Conservation (phyloP, 2,113 vertebrate genomes). For the Ciconia stormi region DNA sequence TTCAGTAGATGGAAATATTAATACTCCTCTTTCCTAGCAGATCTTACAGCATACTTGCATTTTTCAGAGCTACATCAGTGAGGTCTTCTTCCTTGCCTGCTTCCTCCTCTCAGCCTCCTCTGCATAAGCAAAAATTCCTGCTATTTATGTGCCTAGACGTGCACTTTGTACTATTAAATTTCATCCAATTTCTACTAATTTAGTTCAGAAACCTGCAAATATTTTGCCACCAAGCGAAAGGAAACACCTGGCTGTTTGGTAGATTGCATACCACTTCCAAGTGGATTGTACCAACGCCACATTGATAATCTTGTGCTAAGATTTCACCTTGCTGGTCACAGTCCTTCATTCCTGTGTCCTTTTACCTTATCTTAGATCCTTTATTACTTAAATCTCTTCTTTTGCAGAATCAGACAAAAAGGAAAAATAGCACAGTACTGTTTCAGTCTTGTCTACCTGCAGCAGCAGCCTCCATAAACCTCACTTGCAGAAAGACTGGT, state of each 20-base stretch:
- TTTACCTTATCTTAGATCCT: not conserved
- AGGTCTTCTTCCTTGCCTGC: not conserved
- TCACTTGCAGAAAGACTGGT: slow-evolving; percentile 58
- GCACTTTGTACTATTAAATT: not conserved
- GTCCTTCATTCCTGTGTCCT: not conserved
- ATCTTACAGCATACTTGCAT: not conserved
- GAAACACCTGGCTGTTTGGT: not conserved
- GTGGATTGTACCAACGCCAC: not conserved
- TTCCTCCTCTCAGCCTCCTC: not conserved
- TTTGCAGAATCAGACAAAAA: not conserved
- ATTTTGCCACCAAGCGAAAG: not conserved
- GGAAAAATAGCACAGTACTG: not conserved
- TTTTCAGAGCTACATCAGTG: not conserved
- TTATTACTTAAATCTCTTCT: not conserved
- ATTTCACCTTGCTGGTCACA: not conserved
- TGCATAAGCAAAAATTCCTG: not conserved
- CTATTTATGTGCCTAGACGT: not conserved
- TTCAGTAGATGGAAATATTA: not conserved
- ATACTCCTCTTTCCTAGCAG: not conserved
- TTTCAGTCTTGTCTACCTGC: not conserved
- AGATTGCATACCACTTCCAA: not conserved
- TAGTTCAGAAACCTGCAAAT: not conserved
- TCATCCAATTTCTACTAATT: not conserved
- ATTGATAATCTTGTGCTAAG: not conserved
- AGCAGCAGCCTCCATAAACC: not conserved